Percentiles rank a stretch among this genome's conserved stretches.
Conservation (phyloP, 2,888 invertebrate genomes). For the Drosophila testacea region DNA sequence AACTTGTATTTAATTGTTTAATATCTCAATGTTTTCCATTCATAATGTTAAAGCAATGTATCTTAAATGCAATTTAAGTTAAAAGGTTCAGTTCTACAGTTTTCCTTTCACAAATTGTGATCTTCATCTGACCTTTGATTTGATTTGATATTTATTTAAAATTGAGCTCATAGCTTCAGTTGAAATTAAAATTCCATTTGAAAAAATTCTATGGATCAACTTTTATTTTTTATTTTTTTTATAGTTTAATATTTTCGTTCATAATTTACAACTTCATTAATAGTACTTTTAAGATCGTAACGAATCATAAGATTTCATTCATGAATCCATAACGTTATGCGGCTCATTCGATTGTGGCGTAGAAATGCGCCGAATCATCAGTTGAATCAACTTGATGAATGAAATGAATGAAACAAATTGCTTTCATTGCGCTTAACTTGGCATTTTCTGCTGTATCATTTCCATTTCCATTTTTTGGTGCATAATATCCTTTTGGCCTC, state of each 20-base stretch:
- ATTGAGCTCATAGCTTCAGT: no score
- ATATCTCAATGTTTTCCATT: slow-evolving; percentile 9
- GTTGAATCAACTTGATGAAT: slow-evolving; percentile 14
- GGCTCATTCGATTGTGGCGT: slow-evolving; percentile 25
- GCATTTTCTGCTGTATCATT: slow-evolving; percentile 71
- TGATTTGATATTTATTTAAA: no score
- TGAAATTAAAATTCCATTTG: no score
- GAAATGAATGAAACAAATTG: slow-evolving; percentile 72
- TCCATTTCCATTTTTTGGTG: slow-evolving; percentile 55
- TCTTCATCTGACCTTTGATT: no score
- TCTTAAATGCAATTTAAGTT: neutral
- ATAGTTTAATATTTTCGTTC: slow-evolving; percentile 9
- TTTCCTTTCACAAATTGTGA: no score
- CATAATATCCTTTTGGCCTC: slow-evolving; percentile 62
- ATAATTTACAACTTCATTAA: slow-evolving; percentile 70
- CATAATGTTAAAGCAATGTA: neutral
- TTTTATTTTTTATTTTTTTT: no score
- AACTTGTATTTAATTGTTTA: neutral
- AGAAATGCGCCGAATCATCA: slow-evolving; percentile 62
- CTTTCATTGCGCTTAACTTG: slow-evolving; percentile 56
- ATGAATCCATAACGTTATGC: slow-evolving; percentile 44
- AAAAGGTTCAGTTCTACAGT: no score
- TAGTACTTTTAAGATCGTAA: slow-evolving; percentile 35
- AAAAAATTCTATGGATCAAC: no score
- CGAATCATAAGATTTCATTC: slow-evolving; percentile 66